These are phyloP conservation scores for Acestrorhynchus altus DNA, from an alignment of 2,797 vertebrate genomes.

Conservation along the genomic window DNA sequence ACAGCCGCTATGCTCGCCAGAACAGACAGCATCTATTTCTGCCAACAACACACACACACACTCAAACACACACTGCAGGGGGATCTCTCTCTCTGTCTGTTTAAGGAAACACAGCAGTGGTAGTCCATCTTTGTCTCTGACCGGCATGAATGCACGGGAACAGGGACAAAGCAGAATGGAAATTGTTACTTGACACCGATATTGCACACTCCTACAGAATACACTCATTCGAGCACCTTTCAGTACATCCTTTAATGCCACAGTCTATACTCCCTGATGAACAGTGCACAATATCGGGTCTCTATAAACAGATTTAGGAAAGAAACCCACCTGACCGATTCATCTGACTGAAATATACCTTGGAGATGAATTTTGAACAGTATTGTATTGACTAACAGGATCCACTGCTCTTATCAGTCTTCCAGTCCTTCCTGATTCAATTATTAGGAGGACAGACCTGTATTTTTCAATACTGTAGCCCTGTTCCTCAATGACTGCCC, in stretches of 20 bases:
- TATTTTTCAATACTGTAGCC: background rate
- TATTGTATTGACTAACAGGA: background rate
- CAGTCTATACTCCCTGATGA: too few relatives aligned
- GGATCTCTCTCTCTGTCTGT: slow-evolving; percentile 23
- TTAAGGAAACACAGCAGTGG: slow-evolving; percentile 10
- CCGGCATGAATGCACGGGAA: background rate
- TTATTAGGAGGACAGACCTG: background rate
- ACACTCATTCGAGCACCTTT: background rate
- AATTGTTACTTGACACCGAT: background rate
- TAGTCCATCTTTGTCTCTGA: background rate
- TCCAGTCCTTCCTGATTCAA: background rate
- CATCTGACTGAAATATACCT: background rate
- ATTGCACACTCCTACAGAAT: background rate
- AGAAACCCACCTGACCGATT: background rate
- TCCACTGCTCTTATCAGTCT: background rate
- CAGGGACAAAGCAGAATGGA: background rate
- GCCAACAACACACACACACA: slow-evolving; percentile 44
- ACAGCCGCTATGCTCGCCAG: slow-evolving; percentile 45
- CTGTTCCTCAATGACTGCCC: background rate
- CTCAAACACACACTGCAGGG: background rate
- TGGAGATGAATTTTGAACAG: background rate
- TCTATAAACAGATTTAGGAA: background rate
- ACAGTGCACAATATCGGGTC: background rate
- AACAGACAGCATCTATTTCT: slow-evolving; percentile 62
- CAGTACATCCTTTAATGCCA: background rate